phyloP scores from a whole-genome alignment of 1,140 invertebrate species.

The Eriosoma lanigerum region DNA sequence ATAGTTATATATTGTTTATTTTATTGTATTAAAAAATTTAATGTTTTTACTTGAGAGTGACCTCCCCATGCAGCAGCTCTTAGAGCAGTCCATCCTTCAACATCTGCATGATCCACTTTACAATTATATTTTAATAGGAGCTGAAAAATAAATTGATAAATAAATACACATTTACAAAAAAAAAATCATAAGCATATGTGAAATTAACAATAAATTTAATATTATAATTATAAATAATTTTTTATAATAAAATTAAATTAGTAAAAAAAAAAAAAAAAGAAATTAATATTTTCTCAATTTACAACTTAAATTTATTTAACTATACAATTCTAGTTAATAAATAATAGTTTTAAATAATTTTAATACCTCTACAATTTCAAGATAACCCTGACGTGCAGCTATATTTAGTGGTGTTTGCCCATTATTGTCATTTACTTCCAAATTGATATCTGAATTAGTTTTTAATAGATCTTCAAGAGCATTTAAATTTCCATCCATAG shows the following conservation, averaged over 20 bases:
- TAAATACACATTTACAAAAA: too few relatives aligned
- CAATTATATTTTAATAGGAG: constrained; percentile 74
- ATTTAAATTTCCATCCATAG: constrained; percentile 71
- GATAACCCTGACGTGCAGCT: constrained; percentile 79
- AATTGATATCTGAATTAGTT: constrained; percentile 62
- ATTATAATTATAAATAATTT: too few relatives aligned
- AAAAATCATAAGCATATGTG: too few relatives aligned
- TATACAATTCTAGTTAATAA: neutral
- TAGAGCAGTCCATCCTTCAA: constrained; percentile 86
- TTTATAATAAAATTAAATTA: too few relatives aligned
- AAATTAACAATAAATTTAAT: too few relatives aligned
- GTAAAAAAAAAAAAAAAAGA: too few relatives aligned
- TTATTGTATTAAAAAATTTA: constrained; percentile 1
- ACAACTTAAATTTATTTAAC: too few relatives aligned
- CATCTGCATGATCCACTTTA: constrained; percentile 78
- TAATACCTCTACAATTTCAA: constrained; percentile 68
- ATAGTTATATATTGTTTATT: neutral
- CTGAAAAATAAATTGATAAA: constrained; percentile 54
- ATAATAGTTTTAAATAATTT: neutral
- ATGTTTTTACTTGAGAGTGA: constrained; percentile 74
- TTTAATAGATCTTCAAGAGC: constrained; percentile 67
- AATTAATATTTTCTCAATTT: too few relatives aligned
- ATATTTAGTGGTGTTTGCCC: constrained; percentile 82
- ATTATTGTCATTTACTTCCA: constrained; percentile 71
- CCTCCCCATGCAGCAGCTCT: constrained; percentile 89